Base-by-base conservation (phyloP, 1,140 invertebrate species). In the Mercenaria mercenaria region DNA sequence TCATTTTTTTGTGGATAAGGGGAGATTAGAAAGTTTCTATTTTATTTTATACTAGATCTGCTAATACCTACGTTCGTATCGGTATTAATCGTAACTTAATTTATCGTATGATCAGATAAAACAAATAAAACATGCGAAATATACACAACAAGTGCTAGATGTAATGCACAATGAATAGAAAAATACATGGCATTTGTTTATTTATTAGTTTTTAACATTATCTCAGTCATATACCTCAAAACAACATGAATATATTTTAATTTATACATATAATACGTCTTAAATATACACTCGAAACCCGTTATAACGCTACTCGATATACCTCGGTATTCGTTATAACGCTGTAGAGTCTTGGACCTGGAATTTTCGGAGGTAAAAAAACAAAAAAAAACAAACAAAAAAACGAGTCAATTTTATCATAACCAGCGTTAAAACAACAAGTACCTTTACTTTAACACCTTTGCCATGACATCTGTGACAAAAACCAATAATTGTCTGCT, bases 21-120 rank as follows among this genome's bases (percentile, higher is more conserved):
- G 47, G 29, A 52, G 41, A 32, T 79, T 76, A 76, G 72, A 76
- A 76, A 76, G 2, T 43, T n/a, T 76, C 41, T 18, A 76, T 76
- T 50, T 34, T 67, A 67, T 32, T 67, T 67, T 67, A 32, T 34
- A 67, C 61, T 67, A 67, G n/a, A 67, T 67, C 20, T 29, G n/a
- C 26, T 34, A 34, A 32, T 67, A 32, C 10, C 61, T 10, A 34
- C 34, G 61, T 29, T 67, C 34, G 56, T 67, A 34, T 67, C 23
- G 32, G 61, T 13, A 10, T 32, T 4, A 67, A 34, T 3, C 61
- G 29, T 67, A 67, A 67, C 13, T 32, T 3, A 32, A 32, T 67
- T 67, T 29, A 67, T 32, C 20, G 32, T 67, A 67, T 34, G 61
- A 34, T 67, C 2, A 32, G n/a, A 67, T 34, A 34, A 67, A 67